phyloP scores from a whole-genome alignment of 1,140 invertebrate genomes.

The Physella acuta region DNA sequence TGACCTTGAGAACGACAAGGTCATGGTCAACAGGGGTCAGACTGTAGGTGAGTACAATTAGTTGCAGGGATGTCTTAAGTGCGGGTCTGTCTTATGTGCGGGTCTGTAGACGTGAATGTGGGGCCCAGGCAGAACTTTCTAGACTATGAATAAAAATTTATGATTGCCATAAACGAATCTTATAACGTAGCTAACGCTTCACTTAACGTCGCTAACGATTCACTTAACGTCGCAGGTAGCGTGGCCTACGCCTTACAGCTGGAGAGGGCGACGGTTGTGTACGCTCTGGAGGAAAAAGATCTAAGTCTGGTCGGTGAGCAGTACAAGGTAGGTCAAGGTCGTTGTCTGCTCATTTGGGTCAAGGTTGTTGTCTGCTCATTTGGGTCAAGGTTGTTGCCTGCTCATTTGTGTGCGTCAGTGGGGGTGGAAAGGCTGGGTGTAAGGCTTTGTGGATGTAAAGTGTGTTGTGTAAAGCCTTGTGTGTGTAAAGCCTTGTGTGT shows the following conservation, averaged over 20 bases:
- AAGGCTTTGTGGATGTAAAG: too few relatives aligned
- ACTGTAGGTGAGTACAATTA: conserved; percentile 9
- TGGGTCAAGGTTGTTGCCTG: background rate
- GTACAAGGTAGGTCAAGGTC: background rate
- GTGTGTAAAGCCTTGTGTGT: too few relatives aligned
- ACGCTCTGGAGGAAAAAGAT: conserved; percentile 7
- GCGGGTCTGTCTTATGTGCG: too few relatives aligned
- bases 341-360: background rate
- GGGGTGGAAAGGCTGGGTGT: background rate
- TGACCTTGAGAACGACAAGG: background rate
- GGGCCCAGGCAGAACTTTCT: too few relatives aligned
- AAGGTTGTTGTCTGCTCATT: background rate
- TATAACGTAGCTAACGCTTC: too few relatives aligned
- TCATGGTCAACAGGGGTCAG: conserved; percentile 8
- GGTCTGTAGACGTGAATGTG: too few relatives aligned
- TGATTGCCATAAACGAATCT: too few relatives aligned
- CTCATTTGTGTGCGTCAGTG: too few relatives aligned
- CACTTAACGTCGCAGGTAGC: background rate
- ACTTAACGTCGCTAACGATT: too few relatives aligned
- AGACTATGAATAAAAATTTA: too few relatives aligned
- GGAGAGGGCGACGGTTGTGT: conserved; percentile 9
- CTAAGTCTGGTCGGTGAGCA: conserved; percentile 4
- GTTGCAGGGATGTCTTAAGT: too few relatives aligned
- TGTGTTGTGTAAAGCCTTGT: too few relatives aligned
- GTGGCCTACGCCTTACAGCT: conserved; percentile 12